Evolutionary conservation across 2,797 vertebrate genomes (phyloP).

Genomic region (Protosalanx chinensis): DNA sequence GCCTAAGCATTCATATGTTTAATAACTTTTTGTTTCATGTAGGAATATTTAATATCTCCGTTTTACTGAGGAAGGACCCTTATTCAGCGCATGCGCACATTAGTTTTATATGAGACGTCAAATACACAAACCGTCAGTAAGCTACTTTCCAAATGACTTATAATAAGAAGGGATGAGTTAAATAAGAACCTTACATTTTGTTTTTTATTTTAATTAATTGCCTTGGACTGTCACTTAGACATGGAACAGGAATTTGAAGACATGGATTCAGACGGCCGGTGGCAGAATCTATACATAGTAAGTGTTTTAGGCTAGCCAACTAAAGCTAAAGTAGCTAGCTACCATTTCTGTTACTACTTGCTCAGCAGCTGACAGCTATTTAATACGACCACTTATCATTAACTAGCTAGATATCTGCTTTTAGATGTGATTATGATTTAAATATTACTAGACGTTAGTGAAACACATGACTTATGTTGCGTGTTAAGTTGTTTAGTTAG

Average conservation of each 20-base stretch:
- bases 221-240: conserved; percentile 37
- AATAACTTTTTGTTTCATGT: background rate
- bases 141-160: conserved; percentile 30
- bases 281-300: conserved; percentile 89
- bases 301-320: conserved; percentile 63
- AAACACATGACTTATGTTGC: too few relatives aligned
- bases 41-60: conserved; percentile 33
- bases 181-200: conserved; percentile 10
- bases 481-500: too few relatives aligned
- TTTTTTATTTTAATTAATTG: background rate
- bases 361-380: background rate
- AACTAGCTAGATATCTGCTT: too few relatives aligned
- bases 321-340: conserved; percentile 4
- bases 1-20: too few relatives aligned
- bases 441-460: too few relatives aligned
- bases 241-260: conserved; percentile 87
- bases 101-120: conserved; percentile 37
- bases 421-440: too few relatives aligned
- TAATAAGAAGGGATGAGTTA: conserved; percentile 64
- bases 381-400: too few relatives aligned
- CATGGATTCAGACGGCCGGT: conserved; percentile 83
- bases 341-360: background rate
- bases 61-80: conserved; percentile 21
- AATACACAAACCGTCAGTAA: conserved; percentile 45
- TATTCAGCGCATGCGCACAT: conserved; percentile 54